phyloP scores from a whole-genome alignment of 2,797 vertebrate species.

The Petrocephalus schoutedeni region DNA sequence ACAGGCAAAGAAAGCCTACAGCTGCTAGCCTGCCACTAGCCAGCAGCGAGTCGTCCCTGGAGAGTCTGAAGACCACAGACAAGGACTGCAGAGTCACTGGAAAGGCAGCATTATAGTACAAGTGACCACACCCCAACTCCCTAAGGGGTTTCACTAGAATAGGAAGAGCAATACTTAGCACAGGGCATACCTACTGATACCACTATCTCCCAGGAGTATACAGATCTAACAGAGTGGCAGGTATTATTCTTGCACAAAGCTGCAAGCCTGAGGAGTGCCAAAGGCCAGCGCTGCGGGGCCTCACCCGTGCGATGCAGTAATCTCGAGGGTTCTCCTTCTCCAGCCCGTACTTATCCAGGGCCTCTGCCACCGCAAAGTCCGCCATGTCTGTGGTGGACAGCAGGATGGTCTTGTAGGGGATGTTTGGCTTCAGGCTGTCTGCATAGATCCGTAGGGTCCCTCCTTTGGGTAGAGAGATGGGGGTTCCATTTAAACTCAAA shows the following conservation, averaged over 20 bases:
- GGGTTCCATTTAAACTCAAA: not conserved
- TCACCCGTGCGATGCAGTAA: constrained; percentile 90
- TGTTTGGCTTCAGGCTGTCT: constrained; percentile 94
- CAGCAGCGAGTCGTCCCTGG: not conserved
- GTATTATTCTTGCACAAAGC: not conserved
- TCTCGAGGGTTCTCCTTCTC: constrained; percentile 92
- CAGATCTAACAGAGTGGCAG: not conserved
- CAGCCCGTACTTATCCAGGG: constrained; percentile 92
- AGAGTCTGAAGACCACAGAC: not conserved
- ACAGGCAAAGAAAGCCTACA: not conserved
- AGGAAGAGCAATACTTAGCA: not conserved
- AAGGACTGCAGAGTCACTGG: not conserved
- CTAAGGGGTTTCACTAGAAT: not conserved
- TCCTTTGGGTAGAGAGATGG: constrained; percentile 60
- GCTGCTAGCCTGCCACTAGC: not conserved
- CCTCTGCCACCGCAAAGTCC: constrained; percentile 91
- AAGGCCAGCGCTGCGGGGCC: not conserved
- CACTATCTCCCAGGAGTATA: not conserved
- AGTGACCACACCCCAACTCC: not conserved
- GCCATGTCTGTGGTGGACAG: constrained; percentile 89
- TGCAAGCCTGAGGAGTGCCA: not conserved
- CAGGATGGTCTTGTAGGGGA: constrained; percentile 96
- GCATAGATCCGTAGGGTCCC: constrained; percentile 93
- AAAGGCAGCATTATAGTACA: not conserved
- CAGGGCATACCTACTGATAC: not conserved